Conservation (phyloP, 1,140 invertebrate species). For the Harpegnathos saltator region DNA sequence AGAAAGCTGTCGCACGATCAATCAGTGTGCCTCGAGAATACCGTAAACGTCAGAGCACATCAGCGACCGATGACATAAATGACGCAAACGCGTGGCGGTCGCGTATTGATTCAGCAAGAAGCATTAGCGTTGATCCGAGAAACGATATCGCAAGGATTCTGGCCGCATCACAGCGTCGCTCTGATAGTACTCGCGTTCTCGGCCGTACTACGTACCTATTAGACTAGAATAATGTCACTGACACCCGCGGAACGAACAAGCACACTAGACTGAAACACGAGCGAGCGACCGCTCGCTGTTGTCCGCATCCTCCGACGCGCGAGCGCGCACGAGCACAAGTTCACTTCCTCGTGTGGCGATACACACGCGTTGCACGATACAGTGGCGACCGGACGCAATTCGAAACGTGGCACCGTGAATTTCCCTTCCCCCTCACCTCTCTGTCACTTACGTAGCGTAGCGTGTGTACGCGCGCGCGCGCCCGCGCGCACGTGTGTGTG, state of each 20-base stretch:
- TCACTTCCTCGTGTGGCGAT: slow-evolving; percentile 52
- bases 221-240: slow-evolving; percentile 62
- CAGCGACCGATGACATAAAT: slow-evolving; percentile 32
- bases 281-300: background rate
- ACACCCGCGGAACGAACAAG: slow-evolving; percentile 38
- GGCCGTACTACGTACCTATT: slow-evolving; percentile 36
- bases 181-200: background rate
- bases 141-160: slow-evolving; percentile 27
- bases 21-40: background rate
- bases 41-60: background rate
- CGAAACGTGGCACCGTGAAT: slow-evolving; percentile 72
- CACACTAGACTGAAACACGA: slow-evolving; percentile 33
- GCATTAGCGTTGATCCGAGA: slow-evolving; percentile 13
- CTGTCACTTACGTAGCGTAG: background rate
- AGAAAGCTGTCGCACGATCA: background rate
- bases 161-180: slow-evolving; percentile 9
- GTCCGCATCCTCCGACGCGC: slow-evolving; percentile 23
- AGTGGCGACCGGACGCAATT: slow-evolving; percentile 50
- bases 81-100: slow-evolving; percentile 3
- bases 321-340: slow-evolving; percentile 24
- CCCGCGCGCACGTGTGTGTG: background rate
- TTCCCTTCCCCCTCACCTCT: slow-evolving; percentile 16
- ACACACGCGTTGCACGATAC: slow-evolving; percentile 47
- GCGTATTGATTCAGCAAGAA: slow-evolving; percentile 29
- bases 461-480: background rate